Evolutionary conservation across 92 coral and sea anemone species (phyloP).

Genomic region (Ricordea florida): DNA sequence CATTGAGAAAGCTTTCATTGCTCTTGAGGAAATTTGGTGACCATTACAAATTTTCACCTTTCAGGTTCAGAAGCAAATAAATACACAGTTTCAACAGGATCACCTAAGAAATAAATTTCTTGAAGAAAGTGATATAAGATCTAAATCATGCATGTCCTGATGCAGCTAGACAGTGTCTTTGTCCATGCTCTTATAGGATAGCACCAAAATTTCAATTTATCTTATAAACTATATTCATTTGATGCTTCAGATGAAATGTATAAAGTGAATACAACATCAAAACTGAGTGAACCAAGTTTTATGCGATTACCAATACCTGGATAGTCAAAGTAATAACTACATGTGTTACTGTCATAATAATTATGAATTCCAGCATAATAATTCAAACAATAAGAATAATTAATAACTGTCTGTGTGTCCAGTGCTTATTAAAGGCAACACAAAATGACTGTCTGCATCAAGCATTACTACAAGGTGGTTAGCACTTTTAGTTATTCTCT

Average conservation of each 20-base stretch:
- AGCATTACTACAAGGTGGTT: conserved; percentile 9
- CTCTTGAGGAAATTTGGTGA: too few species aligned
- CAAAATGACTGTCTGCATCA: not conserved
- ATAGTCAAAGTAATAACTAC: not conserved
- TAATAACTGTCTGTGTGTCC: too few species aligned
- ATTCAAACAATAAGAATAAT: too few species aligned
- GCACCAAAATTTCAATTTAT: too few species aligned
- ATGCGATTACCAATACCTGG: not conserved
- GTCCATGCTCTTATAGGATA: conserved; percentile 7
- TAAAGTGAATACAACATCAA: not conserved
- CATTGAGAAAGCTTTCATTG: too few species aligned
- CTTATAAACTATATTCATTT: too few species aligned
- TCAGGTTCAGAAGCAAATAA: too few species aligned
- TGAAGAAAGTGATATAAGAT: not conserved
- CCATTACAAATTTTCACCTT: too few species aligned
- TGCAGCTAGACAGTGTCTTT: not conserved
- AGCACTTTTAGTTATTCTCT: conserved; percentile 16
- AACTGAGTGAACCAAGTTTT: not conserved
- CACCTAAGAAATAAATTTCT: conserved; percentile 12
- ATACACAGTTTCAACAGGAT: conserved; percentile 4
- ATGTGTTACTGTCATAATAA: too few species aligned
- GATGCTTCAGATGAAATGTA: too few species aligned
- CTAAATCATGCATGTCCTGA: conserved; percentile 9
- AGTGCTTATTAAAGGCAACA: not conserved
- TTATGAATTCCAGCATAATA: too few species aligned